Conservation (phyloP, 2,113 vertebrate species). For the Anthoscopus minutus region DNA sequence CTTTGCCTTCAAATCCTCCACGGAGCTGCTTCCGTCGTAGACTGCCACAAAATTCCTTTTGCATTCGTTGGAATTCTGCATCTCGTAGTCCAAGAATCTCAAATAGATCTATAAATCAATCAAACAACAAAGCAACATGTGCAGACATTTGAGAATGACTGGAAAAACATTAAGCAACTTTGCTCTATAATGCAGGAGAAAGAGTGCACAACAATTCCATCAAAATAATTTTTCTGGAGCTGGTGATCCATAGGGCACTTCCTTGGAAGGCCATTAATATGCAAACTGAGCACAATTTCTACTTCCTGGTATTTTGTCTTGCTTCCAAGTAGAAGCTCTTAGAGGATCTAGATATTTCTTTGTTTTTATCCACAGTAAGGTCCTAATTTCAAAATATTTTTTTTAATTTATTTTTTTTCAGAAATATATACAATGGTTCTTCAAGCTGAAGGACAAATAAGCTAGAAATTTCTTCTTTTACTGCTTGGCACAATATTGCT, state of each 20-base stretch:
- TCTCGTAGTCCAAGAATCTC: constrained; percentile 96
- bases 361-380: background rate
- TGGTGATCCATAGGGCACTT: background rate
- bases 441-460: background rate
- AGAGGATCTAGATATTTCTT: background rate
- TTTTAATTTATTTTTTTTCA: background rate
- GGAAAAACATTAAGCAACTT: background rate
- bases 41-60: constrained; percentile 98
- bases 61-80: constrained; percentile 98
- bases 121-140: background rate
- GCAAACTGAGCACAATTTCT: background rate
- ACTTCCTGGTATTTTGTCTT: background rate
- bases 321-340: background rate
- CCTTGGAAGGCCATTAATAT: background rate
- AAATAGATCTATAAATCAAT: constrained; percentile 86
- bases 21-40: constrained; percentile 94
- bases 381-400: background rate
- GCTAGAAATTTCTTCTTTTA: background rate
- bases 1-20: constrained; percentile 94
- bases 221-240: background rate
- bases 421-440: background rate
- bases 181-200: background rate
- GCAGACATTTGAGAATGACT: background rate
- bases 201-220: background rate
- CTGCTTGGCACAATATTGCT: background rate